Conservation (phyloP, 2,888 invertebrate genomes). For the Lycophotia porphyrea region DNA sequence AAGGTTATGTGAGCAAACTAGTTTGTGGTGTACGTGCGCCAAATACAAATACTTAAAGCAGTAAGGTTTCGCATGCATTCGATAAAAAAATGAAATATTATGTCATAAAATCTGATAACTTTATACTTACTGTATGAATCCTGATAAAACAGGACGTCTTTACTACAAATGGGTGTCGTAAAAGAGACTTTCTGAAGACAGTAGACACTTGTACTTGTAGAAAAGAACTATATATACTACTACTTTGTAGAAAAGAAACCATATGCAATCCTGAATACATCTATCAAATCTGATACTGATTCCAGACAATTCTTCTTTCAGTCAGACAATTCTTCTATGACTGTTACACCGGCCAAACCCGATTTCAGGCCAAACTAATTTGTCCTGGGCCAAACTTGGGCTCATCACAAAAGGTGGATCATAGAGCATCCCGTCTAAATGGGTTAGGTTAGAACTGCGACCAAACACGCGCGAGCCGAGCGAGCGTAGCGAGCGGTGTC, state of each 20-base stretch:
- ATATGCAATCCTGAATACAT: background rate
- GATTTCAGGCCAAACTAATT: background rate
- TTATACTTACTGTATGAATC: background rate
- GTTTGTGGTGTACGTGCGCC: conserved; percentile 69
- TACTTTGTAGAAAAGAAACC: background rate
- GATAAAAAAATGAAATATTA: conserved; percentile 53
- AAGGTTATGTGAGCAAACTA: conserved; percentile 70
- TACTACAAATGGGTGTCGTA: background rate
- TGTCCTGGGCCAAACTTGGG: background rate
- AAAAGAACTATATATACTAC: too few species aligned
- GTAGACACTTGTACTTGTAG: background rate
- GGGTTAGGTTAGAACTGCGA: background rate
- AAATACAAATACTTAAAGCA: conserved; percentile 64
- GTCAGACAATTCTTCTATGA: background rate
- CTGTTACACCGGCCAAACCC: background rate
- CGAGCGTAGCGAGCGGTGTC: too few species aligned
- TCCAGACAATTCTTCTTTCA: background rate
- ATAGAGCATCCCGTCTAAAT: background rate
- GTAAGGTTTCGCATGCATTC: conserved; percentile 49
- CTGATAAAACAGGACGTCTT: background rate
- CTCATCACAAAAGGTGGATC: background rate
- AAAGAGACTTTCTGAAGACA: background rate
- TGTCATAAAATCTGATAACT: conserved; percentile 28
- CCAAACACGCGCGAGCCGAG: too few species aligned
- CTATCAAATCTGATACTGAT: background rate